phyloP scores from a whole-genome alignment of 2,888 invertebrate genomes.

The Entomobrya proxima region DNA sequence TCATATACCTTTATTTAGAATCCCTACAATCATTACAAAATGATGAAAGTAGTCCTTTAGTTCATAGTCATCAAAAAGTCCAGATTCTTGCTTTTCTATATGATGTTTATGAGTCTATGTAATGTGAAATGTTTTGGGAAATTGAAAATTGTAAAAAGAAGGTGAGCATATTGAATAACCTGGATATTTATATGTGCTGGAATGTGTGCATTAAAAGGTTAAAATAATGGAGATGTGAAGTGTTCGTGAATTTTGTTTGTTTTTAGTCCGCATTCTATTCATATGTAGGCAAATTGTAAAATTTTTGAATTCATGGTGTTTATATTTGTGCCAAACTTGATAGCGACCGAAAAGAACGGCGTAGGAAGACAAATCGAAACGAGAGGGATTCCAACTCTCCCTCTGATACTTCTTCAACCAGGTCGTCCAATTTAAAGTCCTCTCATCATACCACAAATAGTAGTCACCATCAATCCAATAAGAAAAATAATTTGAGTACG shows the following conservation, averaged over 20 bases:
- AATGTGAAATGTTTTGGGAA: constrained; percentile 67
- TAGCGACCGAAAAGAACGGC: constrained; percentile 75
- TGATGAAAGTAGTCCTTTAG: too few relatives aligned
- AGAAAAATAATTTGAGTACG: constrained; percentile 71
- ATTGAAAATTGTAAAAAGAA: constrained; percentile 25
- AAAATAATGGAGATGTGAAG: background rate
- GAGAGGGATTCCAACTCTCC: constrained; percentile 73
- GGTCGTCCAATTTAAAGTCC: constrained; percentile 68
- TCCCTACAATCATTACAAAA: too few relatives aligned
- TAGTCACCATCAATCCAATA: constrained; percentile 68
- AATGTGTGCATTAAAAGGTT: background rate
- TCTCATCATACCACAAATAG: constrained; percentile 59
- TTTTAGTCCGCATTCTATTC: too few relatives aligned
- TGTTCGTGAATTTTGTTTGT: background rate
- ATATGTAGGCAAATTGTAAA: too few relatives aligned
- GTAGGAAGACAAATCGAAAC: constrained; percentile 72
- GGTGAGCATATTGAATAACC: constrained; percentile 23
- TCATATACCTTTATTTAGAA: too few relatives aligned
- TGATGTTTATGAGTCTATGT: constrained; percentile 64
- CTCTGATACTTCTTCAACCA: constrained; percentile 70
- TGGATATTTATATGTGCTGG: background rate
- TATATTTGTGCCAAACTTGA: background rate
- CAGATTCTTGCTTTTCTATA: background rate
- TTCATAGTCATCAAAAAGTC: too few relatives aligned
- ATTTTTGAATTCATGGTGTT: constrained; percentile 23